These are phyloP conservation scores for Kryptolebias ocellatus DNA, from an alignment of 2,797 vertebrate genomes.

Conservation along the genomic window DNA sequence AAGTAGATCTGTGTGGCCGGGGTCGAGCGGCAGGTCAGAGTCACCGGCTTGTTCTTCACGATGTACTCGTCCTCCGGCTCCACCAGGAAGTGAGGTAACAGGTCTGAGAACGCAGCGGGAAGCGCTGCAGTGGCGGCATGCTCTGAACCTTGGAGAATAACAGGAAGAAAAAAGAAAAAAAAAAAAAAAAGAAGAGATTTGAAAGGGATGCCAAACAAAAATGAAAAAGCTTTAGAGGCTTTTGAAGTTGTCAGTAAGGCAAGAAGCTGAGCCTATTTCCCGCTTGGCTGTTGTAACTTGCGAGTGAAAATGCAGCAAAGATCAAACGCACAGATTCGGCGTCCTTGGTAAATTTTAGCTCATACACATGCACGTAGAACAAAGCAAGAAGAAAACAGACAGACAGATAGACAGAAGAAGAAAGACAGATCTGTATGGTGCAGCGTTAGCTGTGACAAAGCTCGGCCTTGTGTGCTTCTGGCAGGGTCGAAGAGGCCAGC, in stretches of 20 bases:
- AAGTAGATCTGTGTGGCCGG: slow-evolving; percentile 99
- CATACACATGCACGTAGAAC: slow-evolving; percentile 31
- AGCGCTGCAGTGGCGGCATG: slow-evolving; percentile 89
- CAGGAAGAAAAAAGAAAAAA: background rate
- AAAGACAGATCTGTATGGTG: slow-evolving; percentile 24
- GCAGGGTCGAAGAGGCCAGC: slow-evolving; percentile 41
- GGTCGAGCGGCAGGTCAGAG: slow-evolving; percentile 91
- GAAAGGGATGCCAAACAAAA: slow-evolving; percentile 18
- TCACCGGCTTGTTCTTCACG: slow-evolving; percentile 98
- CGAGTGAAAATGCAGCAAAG: slow-evolving; percentile 24
- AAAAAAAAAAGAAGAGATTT: slow-evolving; percentile 20
- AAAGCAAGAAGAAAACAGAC: slow-evolving; percentile 36
- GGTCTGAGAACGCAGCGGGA: slow-evolving; percentile 87
- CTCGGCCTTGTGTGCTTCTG: slow-evolving; percentile 68
- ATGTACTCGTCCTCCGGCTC: slow-evolving; percentile 96
- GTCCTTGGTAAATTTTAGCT: slow-evolving; percentile 41
- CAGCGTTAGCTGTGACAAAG: slow-evolving; percentile 50
- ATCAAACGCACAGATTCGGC: slow-evolving; percentile 31
- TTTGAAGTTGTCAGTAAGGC: slow-evolving; percentile 41
- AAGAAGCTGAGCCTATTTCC: slow-evolving; percentile 15
- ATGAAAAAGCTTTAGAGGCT: slow-evolving; percentile 27
- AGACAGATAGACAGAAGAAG: slow-evolving; percentile 8
- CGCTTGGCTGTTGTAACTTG: slow-evolving; percentile 7
- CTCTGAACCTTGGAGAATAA: slow-evolving; percentile 84
- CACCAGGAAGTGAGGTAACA: slow-evolving; percentile 95